Evolutionary conservation across 2,888 invertebrate genomes (phyloP).

Genomic region (Actias luna): DNA sequence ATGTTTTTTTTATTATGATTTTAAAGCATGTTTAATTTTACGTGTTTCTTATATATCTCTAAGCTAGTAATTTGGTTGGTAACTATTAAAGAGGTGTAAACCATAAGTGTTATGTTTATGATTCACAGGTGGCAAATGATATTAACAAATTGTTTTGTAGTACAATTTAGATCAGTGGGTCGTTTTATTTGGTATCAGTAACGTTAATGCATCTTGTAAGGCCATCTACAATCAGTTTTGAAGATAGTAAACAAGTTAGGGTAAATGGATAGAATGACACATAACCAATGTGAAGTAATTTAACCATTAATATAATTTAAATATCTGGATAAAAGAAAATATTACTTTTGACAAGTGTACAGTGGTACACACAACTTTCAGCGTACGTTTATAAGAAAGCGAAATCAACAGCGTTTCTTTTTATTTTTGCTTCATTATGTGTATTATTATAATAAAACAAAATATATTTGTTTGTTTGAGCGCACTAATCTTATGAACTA

Average conservation of each 20-base stretch:
- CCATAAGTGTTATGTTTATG: not conserved
- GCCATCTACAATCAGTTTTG: constrained; percentile 7
- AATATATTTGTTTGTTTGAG: too few relatives aligned
- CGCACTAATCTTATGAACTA: too few relatives aligned
- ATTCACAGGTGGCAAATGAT: not conserved
- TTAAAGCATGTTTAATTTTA: too few relatives aligned
- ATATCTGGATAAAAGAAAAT: not conserved
- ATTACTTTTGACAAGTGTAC: not conserved
- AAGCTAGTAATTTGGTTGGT: not conserved
- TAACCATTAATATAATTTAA: not conserved
- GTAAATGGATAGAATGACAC: not conserved
- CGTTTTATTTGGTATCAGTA: constrained; percentile 14
- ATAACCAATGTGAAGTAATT: not conserved
- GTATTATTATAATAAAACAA: too few relatives aligned
- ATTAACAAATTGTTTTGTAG: constrained; percentile 5
- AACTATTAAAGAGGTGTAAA: not conserved
- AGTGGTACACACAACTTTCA: too few relatives aligned
- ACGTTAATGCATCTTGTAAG: constrained; percentile 14
- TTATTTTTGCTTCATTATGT: too few relatives aligned
- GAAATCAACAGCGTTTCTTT: too few relatives aligned
- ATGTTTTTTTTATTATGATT: too few relatives aligned
- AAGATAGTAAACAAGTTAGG: constrained; percentile 21
- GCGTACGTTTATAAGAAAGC: too few relatives aligned
- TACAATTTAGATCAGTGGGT: constrained; percentile 17
- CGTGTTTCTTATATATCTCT: too few relatives aligned